Conservation (phyloP, 2,797 vertebrate species). For the Phoebastria nigripes region DNA sequence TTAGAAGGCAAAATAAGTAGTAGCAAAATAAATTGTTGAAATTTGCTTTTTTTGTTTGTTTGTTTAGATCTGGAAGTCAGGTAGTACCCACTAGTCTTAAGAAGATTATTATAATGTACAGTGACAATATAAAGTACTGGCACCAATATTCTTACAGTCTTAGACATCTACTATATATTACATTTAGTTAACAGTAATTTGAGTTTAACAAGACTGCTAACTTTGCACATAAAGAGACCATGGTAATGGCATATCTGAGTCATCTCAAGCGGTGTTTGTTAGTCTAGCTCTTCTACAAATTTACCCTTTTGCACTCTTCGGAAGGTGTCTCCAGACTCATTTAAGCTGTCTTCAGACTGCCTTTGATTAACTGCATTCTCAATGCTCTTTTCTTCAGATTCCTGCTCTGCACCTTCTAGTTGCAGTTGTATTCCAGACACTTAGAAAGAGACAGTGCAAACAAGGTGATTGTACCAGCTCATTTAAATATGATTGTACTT, state of each 20-base stretch:
- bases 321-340: background rate
- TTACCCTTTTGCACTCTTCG: background rate
- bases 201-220: background rate
- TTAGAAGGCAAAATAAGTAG: background rate
- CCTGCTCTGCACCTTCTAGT: background rate
- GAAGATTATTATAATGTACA: background rate
- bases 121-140: background rate
- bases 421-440: background rate
- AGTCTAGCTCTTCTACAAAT: background rate
- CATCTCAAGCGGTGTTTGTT: background rate
- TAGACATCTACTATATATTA: background rate
- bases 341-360: background rate
- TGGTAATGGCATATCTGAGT: background rate
- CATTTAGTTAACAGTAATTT: background rate
- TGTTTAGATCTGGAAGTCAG: background rate
- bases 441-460: background rate
- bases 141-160: background rate
- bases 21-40: background rate
- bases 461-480: background rate
- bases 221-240: background rate
- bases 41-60: background rate
- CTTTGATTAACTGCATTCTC: background rate
- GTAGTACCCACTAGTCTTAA: background rate
- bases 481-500: background rate
- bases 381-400: background rate